Base-by-base conservation (phyloP, 1,140 invertebrate species). In the Rhopalosiphum padi region DNA sequence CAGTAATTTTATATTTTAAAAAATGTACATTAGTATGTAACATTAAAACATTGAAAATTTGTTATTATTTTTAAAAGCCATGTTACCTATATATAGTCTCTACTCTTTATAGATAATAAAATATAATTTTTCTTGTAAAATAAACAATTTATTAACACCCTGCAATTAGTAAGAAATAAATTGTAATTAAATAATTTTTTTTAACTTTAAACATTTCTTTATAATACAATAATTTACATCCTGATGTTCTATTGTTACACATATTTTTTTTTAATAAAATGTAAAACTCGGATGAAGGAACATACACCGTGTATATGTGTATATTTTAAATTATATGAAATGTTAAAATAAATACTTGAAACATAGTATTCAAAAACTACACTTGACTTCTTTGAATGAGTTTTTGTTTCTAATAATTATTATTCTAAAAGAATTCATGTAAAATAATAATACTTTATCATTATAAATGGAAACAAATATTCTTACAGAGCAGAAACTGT, bases 391-490 rank as follows among this genome's bases (percentile, higher is more conserved):
- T 88, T 51, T 48, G 86, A 46, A 88, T 43, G 86, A 88, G 43
- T 30, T 48, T 88, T 88, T 7, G 43, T 88, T 48, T 88, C 86
- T 51, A 88, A 88, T 46, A 87, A 87, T 87, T 87, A 37, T 85
- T 43, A 88, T 88, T 88, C n/a, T 48, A 48, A n/a, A 30, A 35
- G 46, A 48, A 88, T 46, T 35, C 30, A 3, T 9, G 21, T 18
- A 35, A 88, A 88, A 88, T 48, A 48, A 88, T 88, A 88, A 88
- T 48, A 30, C 8, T 87, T 48, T 87, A 87, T 46, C 85, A 46
- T 87, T 87, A 87, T 87, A 87, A 87, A 87, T 87, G 85, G 85
- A 87, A 51, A 88, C 46, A 46, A 88, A 46, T 30, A 46, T 46
- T 25, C 2, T 18, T 48, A 51, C 3, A 88, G 22, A 21, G 43